These are phyloP conservation scores for Natrix natrix DNA, from an alignment of 2,797 vertebrate species.

Conservation along the genomic window DNA sequence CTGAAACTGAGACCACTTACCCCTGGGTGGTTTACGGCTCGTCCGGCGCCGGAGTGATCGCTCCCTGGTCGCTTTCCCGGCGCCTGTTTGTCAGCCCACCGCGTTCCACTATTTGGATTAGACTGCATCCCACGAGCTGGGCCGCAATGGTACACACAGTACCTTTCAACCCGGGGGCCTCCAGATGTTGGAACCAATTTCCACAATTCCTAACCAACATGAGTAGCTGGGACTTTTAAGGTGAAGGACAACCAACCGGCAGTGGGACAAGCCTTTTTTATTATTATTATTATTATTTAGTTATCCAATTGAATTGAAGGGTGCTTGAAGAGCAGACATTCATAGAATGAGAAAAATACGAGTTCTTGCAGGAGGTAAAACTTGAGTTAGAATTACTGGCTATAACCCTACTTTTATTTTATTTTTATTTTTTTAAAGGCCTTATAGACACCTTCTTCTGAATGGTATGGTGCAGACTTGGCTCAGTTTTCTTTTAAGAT, in stretches of 20 bases:
- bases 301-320: neutral
- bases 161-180: neutral
- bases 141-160: neutral
- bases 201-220: neutral
- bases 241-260: neutral
- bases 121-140: neutral
- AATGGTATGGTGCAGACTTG: neutral
- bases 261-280: neutral
- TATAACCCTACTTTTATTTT: neutral
- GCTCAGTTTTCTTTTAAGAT: neutral
- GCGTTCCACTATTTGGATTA: neutral
- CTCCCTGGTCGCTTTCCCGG: neutral
- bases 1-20: neutral
- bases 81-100: neutral
- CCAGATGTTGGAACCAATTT: neutral
- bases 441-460: neutral
- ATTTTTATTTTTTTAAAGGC: neutral
- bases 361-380: neutral
- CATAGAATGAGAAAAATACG: neutral
- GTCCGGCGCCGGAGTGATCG: too few species aligned
- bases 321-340: neutral
- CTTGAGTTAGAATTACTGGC: too few species aligned
- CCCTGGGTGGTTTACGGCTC: too few species aligned
- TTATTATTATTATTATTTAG: too few species aligned
- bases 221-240: neutral